Percentiles rank a stretch among this genome's conserved stretches.
phyloP scores from a whole-genome alignment of 2,888 invertebrate species.

The Lottia scabra region DNA sequence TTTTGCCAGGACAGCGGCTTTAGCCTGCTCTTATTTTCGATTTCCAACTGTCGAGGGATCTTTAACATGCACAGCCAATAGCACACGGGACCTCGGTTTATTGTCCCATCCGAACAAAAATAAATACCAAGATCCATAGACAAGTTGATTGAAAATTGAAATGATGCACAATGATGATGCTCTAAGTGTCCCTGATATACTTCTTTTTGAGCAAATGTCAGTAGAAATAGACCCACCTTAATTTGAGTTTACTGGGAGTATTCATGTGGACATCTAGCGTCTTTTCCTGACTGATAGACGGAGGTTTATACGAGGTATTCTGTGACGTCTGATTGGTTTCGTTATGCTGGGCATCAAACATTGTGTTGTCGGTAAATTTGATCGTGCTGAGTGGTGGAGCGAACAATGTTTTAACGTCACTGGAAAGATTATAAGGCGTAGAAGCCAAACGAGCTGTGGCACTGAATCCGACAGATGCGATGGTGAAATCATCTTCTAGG shows the following conservation, averaged over 20 bases:
- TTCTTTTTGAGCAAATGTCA: not conserved
- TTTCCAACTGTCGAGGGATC: too few species aligned
- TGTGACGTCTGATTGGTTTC: not conserved
- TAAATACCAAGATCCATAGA: too few species aligned
- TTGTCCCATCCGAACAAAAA: too few species aligned
- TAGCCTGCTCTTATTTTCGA: too few species aligned
- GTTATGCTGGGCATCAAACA: not conserved
- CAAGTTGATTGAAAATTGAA: too few species aligned
- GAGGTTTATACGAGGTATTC: not conserved
- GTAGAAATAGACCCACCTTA: conserved; percentile 6
- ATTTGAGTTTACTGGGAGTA: conserved; percentile 7
- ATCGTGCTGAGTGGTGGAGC: conserved; percentile 31
- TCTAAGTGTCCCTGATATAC: too few species aligned
- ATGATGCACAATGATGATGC: too few species aligned
- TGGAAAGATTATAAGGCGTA: conserved; percentile 53
- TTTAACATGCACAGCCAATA: too few species aligned
- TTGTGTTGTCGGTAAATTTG: conserved; percentile 2
- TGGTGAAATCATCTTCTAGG: conserved; percentile 41
- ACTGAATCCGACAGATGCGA: conserved; percentile 57
- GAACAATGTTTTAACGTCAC: conserved; percentile 22
- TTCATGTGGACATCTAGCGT: conserved; percentile 6
- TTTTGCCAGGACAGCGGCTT: too few species aligned
- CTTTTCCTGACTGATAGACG: conserved; percentile 1
- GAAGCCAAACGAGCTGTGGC: conserved; percentile 56
- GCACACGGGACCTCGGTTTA: too few species aligned